These are phyloP conservation scores for Chelon auratus DNA, from an alignment of 2,797 vertebrate genomes.

Conservation along the genomic window DNA sequence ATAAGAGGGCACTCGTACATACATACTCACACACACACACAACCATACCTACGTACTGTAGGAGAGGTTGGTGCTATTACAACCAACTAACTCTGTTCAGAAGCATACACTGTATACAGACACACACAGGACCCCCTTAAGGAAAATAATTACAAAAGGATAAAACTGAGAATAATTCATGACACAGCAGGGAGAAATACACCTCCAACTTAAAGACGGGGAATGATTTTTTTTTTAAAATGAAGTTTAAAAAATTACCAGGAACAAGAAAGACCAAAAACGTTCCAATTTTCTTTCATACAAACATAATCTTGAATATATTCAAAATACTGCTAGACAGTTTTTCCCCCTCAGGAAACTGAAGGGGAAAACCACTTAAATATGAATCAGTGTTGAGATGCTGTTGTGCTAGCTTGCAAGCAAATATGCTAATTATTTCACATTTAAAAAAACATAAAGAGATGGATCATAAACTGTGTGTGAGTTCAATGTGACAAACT, in stretches of 20 bases:
- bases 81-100: constrained; percentile 65
- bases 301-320: constrained; percentile 73
- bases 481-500: constrained; percentile 49
- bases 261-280: constrained; percentile 50
- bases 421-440: constrained; percentile 66
- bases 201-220: constrained; percentile 77
- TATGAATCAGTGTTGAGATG: constrained; percentile 67
- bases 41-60: constrained; percentile 55
- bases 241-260: constrained; percentile 51
- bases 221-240: constrained; percentile 75
- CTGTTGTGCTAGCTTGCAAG: constrained; percentile 66
- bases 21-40: constrained; percentile 53
- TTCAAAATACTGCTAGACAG: constrained; percentile 79
- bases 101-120: constrained; percentile 73
- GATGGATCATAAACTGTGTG: constrained; percentile 50
- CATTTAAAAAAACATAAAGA: constrained; percentile 56
- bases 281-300: constrained; percentile 44
- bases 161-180: constrained; percentile 61
- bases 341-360: constrained; percentile 63
- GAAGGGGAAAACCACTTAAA: constrained; percentile 47
- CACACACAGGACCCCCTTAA: constrained; percentile 49
- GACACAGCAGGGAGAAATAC: constrained; percentile 52
- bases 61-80: constrained; percentile 58
- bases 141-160: constrained; percentile 64
- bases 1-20: constrained; percentile 56